Base-by-base conservation (phyloP, 2,797 vertebrate genomes). In the Macropodus opercularis region DNA sequence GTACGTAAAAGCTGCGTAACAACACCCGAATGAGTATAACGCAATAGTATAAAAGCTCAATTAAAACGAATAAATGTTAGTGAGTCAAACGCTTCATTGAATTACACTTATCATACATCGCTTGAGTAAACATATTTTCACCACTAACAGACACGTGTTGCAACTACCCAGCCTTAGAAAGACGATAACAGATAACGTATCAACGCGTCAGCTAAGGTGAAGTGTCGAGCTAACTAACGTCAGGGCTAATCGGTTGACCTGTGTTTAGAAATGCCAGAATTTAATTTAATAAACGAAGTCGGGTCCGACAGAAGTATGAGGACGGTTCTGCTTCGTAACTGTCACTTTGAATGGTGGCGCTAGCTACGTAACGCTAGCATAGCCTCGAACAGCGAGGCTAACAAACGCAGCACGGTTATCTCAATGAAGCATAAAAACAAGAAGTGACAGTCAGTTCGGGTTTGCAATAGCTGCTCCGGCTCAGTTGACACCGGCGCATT, bases 321-420 rank as follows among this genome's bases (percentile, higher is more conserved):
- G 0, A 12, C 12, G 2, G 8, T n/a, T n/a, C n/a, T n/a, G n/a
- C n/a, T n/a, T n/a, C n/a, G n/a, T n/a, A n/a, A n/a, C n/a, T n/a
- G n/a, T n/a, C n/a, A 36, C 24, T 15, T 15, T 11, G 2, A 3
- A 0, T 7, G 6, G 19, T 7, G 27, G 0, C 6, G 38, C 17
- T 5, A 10, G 8, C n/a, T n/a, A n/a, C n/a, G n/a, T n/a, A n/a
- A n/a, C 14, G 32, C 14, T 34, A 4, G 48, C 66, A 11, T 7
- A 0, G 10, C 26, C 41, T 68, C 57, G 32, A 34, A 42, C 40
- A 63, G 17, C 19, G 41, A 53, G 18, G 57, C 53, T 77, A 63
- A 38, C 34, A n/a, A n/a, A 31, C 36, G 13, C 42, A 85, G 66
- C 63, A 50, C 23, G 27, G 71, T 46, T 52, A 4, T 9, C 3